These are phyloP conservation scores for Ptilorrhoa leucosticta DNA, from an alignment of 2,113 vertebrate species.

Conservation along the genomic window DNA sequence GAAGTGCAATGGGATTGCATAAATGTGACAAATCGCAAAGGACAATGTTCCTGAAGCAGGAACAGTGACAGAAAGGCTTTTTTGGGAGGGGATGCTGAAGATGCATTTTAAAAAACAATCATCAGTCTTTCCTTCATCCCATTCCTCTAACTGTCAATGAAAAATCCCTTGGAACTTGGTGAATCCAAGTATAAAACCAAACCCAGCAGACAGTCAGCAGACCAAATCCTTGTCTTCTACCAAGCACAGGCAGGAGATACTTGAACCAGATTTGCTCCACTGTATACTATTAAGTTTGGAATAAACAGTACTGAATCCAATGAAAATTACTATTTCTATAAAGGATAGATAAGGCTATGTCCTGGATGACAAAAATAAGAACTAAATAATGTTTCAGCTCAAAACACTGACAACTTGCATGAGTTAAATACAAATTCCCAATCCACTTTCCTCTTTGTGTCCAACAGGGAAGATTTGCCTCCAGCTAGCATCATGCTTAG, in stretches of 20 bases:
- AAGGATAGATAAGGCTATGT: background rate
- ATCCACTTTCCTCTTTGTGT: background rate
- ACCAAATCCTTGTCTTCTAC: background rate
- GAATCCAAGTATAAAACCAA: background rate
- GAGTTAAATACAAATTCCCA: background rate
- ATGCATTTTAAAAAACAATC: background rate
- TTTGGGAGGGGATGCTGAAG: background rate
- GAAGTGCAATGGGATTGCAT: background rate
- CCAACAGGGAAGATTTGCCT: background rate
- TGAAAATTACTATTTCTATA: constrained; percentile 23
- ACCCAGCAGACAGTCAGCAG: background rate
- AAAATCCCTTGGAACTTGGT: background rate
- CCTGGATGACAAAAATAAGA: constrained; percentile 12
- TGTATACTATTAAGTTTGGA: background rate
- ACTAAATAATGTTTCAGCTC: background rate
- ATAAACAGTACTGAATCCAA: constrained; percentile 6
- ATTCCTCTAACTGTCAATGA: background rate
- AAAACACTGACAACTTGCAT: background rate
- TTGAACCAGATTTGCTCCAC: background rate
- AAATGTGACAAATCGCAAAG: background rate
- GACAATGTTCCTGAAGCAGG: background rate
- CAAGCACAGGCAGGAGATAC: background rate
- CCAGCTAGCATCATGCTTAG: background rate
- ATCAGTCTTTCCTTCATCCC: background rate
- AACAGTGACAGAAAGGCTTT: background rate